Base-by-base conservation (phyloP, 2,797 vertebrate species). In the Megalops cyprinoides region DNA sequence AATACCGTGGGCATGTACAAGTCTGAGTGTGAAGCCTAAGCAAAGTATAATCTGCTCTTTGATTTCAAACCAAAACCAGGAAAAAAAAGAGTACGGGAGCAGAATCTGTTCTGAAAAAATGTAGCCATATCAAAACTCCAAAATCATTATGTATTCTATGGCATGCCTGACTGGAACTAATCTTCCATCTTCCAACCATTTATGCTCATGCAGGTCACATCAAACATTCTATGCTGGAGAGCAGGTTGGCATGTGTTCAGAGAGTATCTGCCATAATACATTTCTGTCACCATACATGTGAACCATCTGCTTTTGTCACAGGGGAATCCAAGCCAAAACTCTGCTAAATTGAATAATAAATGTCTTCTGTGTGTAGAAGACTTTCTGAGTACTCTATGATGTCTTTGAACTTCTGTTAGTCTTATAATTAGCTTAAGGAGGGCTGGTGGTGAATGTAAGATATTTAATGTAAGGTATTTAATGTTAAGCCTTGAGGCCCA, bases 21-120 rank as follows among this genome's bases (percentile, higher is more conserved):
- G n/a, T n/a, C n/a, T n/a, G n/a, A n/a, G n/a, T 67, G 14, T 67
- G 55, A 71, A 84, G 81, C 79, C 86, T 83, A 85, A 44, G 75
- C 71, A 44, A 46, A 82, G 82, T 81, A 76, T 78, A 78, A 81
- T 75, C 37, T 28, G 48, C 34, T 34, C 82, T 76, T 67, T 49
- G 78, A 12, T 79, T n/a, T n/a, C n/a, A n/a, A n/a, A n/a, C n/a
- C n/a, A n/a, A n/a, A n/a, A n/a, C n/a, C n/a, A 78, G 53, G 46
- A 15, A 49, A 51, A 79, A 15, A 20, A 67, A n/a, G n/a, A 5
- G 8, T 4, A 15, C 23, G 58, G 56, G 14, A 6, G 46, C 34
- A 78, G 82, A 51, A 31, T 65, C 74, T 12, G 28, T 18, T 62
- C 71, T 60, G 51, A 65, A 67, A 71, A 84, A 80, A 74, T 42